Percentiles rank a stretch among this genome's conserved stretches.
These are phyloP conservation scores for Steromphala cineraria DNA, from an alignment of 2,888 invertebrate species.

Conservation along the genomic window DNA sequence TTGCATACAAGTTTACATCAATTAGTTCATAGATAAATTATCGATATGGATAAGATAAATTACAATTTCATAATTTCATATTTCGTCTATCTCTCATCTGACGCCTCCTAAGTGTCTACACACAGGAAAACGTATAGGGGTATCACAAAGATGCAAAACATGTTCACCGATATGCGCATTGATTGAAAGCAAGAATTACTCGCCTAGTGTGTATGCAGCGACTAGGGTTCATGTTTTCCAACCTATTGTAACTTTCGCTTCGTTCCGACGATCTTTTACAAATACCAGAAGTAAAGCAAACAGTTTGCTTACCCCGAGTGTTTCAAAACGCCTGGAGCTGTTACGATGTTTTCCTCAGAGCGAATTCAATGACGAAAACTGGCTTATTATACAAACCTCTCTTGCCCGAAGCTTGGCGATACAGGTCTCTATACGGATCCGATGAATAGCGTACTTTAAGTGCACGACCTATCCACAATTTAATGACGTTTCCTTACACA, in stretches of 20 bases:
- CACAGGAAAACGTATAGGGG: background rate
- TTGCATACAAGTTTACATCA: too few relatives aligned
- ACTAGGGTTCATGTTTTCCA: too few relatives aligned
- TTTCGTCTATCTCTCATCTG: too few relatives aligned
- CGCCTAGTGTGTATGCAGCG: too few relatives aligned
- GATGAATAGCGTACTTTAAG: conserved; percentile 6
- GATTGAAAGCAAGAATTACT: background rate
- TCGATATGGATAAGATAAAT: too few relatives aligned
- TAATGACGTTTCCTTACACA: background rate
- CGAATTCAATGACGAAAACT: conserved; percentile 8
- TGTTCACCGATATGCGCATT: background rate
- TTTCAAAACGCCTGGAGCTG: background rate
- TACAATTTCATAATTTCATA: too few relatives aligned
- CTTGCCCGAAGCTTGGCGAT: background rate
- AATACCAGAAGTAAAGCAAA: background rate
- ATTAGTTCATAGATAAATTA: too few relatives aligned
- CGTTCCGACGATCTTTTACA: background rate
- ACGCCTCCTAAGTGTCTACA: too few relatives aligned
- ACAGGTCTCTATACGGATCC: background rate
- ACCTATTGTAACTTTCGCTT: background rate
- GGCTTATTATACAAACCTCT: background rate
- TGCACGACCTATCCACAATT: background rate
- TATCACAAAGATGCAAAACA: background rate
- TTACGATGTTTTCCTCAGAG: background rate
- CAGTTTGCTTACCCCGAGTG: background rate